Percentiles rank a stretch among this genome's conserved stretches.
Evolutionary conservation across 2,113 vertebrate genomes (phyloP).

Genomic region (Petromus typicus): DNA sequence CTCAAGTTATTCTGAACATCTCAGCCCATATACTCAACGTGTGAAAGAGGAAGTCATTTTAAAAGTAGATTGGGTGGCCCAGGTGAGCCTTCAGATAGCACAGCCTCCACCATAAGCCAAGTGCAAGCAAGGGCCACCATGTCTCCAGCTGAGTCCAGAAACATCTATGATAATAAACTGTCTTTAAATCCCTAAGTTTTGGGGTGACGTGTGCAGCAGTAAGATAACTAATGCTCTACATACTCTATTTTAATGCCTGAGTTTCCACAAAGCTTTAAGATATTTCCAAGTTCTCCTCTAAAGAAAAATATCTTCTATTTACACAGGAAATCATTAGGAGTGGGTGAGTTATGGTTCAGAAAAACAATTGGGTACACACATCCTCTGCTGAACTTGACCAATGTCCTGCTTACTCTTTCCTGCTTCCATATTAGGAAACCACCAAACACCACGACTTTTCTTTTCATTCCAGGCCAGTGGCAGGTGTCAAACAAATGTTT

Average conservation of each 20-base stretch:
- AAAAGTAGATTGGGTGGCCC: background rate
- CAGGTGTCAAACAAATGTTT: background rate
- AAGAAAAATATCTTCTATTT: background rate
- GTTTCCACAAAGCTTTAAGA: background rate
- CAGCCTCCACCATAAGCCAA: background rate
- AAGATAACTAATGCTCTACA: background rate
- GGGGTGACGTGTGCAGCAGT: background rate
- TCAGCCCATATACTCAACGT: background rate
- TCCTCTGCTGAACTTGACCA: background rate
- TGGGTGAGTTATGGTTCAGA: background rate
- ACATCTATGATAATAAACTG: background rate
- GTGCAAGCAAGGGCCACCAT: background rate
- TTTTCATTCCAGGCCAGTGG: background rate
- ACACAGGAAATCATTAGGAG: background rate
- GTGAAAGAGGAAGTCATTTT: background rate
- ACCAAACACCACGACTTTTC: background rate
- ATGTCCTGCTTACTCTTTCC: background rate
- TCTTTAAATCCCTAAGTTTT: background rate
- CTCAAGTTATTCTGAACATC: background rate
- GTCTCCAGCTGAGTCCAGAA: background rate
- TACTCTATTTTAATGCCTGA: background rate
- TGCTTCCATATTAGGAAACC: background rate
- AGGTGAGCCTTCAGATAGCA: background rate
- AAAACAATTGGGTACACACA: background rate
- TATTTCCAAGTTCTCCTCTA: background rate